Percentiles rank a stretch among this genome's conserved stretches.
Evolutionary conservation across 2,797 vertebrate species (phyloP).

Genomic region (Lithobates pipiens): DNA sequence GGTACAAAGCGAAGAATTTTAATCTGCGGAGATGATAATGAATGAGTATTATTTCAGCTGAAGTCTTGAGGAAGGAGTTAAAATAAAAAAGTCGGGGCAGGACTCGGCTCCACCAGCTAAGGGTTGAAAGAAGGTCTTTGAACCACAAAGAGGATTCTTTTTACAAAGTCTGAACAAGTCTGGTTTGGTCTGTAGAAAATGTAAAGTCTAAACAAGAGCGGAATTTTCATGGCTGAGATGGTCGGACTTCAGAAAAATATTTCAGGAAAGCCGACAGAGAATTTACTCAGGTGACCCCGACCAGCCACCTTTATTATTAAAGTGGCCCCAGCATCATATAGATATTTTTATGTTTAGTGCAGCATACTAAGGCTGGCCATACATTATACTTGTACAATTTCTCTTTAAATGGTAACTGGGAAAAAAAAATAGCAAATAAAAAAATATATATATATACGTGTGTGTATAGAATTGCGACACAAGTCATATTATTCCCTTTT

Average conservation of each 20-base stretch:
- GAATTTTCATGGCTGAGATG: neutral
- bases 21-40: too few species aligned
- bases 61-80: neutral
- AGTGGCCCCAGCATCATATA: neutral
- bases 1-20: too few species aligned
- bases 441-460: too few species aligned
- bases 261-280: neutral
- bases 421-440: too few species aligned
- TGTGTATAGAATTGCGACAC: too few species aligned
- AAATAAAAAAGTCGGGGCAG: neutral
- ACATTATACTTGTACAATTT: too few species aligned
- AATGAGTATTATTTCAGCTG: too few species aligned
- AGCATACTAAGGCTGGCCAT: too few species aligned
- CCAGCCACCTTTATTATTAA: neutral
- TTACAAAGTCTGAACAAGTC: slow-evolving; percentile 29
- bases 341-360: too few species aligned
- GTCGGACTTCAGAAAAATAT: neutral
- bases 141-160: slow-evolving; percentile 26
- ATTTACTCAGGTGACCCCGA: neutral
- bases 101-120: neutral
- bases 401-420: too few species aligned
- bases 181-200: slow-evolving; percentile 19
- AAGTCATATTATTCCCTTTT: too few species aligned
- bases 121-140: slow-evolving; percentile 25
- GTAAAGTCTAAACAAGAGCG: slow-evolving; percentile 30